Conservation (phyloP, 1,140 invertebrate species). For the Sycophaga agraensis region DNA sequence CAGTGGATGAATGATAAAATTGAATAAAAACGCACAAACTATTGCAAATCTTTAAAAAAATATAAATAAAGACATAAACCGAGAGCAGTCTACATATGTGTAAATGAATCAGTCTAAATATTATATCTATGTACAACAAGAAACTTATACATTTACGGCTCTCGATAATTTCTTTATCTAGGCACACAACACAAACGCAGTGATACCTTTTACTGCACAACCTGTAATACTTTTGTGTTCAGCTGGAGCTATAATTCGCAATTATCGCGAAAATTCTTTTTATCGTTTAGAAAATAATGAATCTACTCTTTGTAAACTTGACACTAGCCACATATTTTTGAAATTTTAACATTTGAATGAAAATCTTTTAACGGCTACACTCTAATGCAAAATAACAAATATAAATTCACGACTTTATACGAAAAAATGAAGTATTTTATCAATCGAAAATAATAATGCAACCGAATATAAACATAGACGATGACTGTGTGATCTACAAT, state of each 20-base stretch:
- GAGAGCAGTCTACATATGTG: constrained; percentile 23
- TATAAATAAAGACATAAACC: constrained; percentile 10
- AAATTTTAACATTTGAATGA: background rate
- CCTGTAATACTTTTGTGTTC: constrained; percentile 46
- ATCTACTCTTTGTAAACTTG: constrained; percentile 2
- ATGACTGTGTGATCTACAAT: constrained; percentile 14
- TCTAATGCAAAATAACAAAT: constrained; percentile 15
- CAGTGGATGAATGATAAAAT: constrained; percentile 26
- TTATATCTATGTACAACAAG: constrained; percentile 5
- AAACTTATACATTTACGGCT: constrained; percentile 20
- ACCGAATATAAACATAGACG: constrained; percentile 6
- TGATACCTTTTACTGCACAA: constrained; percentile 49
- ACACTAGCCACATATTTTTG: constrained; percentile 4
- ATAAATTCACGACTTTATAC: background rate
- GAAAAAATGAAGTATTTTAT: constrained; percentile 15
- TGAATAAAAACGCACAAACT: constrained; percentile 23
- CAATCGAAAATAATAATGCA: constrained; percentile 18
- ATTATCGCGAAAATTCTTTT: constrained; percentile 12
- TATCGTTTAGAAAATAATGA: constrained; percentile 23
- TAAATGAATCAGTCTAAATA: constrained; percentile 7
- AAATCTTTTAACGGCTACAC: background rate
- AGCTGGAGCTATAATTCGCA: constrained; percentile 41
- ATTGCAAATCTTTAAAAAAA: constrained; percentile 15
- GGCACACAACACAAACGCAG: constrained; percentile 43
- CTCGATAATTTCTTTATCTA: constrained; percentile 15